A percentile compares a stretch with the other conserved stretches of the same genome.
Evolutionary conservation across 2,888 invertebrate genomes (phyloP).

Genomic region (Stenodema calcarata): DNA sequence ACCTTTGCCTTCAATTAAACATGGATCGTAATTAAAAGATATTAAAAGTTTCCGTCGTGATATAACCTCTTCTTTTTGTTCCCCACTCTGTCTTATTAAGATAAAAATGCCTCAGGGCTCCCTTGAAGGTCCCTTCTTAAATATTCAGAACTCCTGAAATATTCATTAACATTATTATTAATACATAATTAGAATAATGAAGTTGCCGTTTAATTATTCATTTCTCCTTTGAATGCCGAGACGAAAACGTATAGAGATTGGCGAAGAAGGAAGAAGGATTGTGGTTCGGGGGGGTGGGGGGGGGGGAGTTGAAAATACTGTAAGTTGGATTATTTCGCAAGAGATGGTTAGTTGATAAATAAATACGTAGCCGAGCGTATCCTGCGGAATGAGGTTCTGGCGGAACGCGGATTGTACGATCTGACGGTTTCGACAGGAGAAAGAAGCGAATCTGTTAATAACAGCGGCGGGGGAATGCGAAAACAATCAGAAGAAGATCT

Average conservation of each 20-base stretch:
- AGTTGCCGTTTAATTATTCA: constrained; percentile 30
- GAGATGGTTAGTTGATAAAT: too few relatives aligned
- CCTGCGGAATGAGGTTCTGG: too few relatives aligned
- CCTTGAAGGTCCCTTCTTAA: not conserved
- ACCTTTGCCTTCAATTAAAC: constrained; percentile 28
- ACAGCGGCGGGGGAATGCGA: not conserved
- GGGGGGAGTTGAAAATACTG: not conserved
- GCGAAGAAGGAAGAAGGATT: not conserved
- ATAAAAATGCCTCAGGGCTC: constrained; percentile 21
- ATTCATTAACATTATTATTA: constrained; percentile 39
- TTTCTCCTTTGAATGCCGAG: constrained; percentile 9
- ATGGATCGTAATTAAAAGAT: constrained; percentile 32
- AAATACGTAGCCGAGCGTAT: too few relatives aligned
- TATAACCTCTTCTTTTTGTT: not conserved
- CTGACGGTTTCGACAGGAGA: too few relatives aligned
- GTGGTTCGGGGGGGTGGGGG: not conserved
- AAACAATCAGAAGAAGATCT: not conserved
- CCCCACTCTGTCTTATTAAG: not conserved
- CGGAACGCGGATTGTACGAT: too few relatives aligned
- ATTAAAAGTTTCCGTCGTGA: constrained; percentile 7
- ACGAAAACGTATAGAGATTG: not conserved
- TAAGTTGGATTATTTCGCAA: not conserved
- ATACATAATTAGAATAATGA: constrained; percentile 41
- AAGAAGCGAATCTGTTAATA: too few relatives aligned
- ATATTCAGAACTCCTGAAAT: constrained; percentile 38